Evolutionary conservation across 2,888 invertebrate genomes (phyloP).

Genomic region (Sinopyrophorus schimmeli): DNA sequence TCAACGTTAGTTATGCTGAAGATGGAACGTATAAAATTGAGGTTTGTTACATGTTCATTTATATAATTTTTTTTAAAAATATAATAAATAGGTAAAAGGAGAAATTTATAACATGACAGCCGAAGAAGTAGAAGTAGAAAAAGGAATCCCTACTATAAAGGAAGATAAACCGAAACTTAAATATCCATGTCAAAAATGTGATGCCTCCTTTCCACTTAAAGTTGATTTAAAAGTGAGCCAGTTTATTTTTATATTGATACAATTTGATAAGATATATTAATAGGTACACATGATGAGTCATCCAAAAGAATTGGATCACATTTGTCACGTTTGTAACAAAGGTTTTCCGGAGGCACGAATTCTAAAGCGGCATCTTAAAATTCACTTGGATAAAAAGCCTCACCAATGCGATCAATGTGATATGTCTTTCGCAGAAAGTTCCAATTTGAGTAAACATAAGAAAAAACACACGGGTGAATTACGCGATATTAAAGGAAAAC

Average conservation of each 20-base stretch:
- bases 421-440: conserved; percentile 58
- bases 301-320: conserved; percentile 51
- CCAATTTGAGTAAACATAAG: conserved; percentile 57
- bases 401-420: conserved; percentile 57
- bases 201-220: conserved; percentile 50
- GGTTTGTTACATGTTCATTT: conserved; percentile 15
- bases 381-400: conserved; percentile 56
- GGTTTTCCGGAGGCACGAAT: conserved; percentile 54
- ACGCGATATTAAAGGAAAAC: conserved; percentile 55
- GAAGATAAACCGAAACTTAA: conserved; percentile 40
- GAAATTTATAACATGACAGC: conserved; percentile 19
- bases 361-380: conserved; percentile 56
- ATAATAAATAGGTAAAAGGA: conserved; percentile 21
- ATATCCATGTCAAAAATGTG: conserved; percentile 53
- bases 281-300: conserved; percentile 55
- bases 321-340: conserved; percentile 54
- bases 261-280: conserved; percentile 19
- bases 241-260: conserved; percentile 4
- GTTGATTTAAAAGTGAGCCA: conserved; percentile 51
- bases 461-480: conserved; percentile 58
- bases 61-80: conserved; percentile 12
- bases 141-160: conserved; percentile 21
- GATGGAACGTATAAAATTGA: conserved; percentile 35
- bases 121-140: conserved; percentile 22
- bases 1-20: conserved; percentile 38